Evolutionary conservation across 2,113 vertebrate genomes (phyloP).

Genomic region (Cercocebus atys): DNA sequence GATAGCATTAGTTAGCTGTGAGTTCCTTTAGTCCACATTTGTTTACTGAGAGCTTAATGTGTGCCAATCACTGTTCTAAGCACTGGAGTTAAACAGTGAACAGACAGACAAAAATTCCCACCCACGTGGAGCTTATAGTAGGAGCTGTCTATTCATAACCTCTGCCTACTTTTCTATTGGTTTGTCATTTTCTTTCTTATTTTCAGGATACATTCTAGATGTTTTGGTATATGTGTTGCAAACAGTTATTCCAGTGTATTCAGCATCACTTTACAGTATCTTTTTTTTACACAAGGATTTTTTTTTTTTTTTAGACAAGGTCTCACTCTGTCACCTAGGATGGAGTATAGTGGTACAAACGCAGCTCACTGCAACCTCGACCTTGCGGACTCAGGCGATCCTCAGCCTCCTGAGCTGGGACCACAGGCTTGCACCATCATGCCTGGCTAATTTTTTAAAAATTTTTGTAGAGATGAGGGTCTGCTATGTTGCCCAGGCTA

Average conservation of each 20-base stretch:
- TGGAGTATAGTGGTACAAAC: no score
- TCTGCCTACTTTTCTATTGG: not conserved
- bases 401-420: no score
- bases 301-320: no score
- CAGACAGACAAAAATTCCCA: not conserved
- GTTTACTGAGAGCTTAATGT: not conserved
- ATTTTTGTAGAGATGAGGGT: no score
- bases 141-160: not conserved
- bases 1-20: not conserved
- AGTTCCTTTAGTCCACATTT: not conserved
- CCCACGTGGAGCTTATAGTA: not conserved
- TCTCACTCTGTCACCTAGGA: no score
- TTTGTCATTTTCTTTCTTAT: not conserved
- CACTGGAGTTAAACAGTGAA: not conserved
- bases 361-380: no score
- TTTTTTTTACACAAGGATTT: not conserved
- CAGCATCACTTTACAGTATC: not conserved
- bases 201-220: not conserved
- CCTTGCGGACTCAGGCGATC: no score
- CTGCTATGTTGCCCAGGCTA: no score
- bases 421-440: no score
- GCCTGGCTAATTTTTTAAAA: no score
- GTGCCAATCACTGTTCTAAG: not conserved
- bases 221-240: not conserved
- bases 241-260: slow-evolving; percentile 1